Conservation (phyloP, 2,797 vertebrate species). For the Hydrophis major region DNA sequence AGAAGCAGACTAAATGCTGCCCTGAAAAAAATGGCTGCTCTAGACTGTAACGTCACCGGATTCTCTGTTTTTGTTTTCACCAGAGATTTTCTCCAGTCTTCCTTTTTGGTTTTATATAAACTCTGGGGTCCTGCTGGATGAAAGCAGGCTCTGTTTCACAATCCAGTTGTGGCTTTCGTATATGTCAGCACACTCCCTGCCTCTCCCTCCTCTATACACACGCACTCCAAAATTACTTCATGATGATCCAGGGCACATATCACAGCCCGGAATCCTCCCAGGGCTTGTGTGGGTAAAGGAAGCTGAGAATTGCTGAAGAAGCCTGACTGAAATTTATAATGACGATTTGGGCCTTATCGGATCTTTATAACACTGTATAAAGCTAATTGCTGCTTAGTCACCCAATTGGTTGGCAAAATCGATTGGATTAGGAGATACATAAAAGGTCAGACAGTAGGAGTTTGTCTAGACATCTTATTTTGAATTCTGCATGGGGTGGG, state of each 20-base stretch:
- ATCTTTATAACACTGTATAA: slow-evolving; percentile 70
- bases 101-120: slow-evolving; percentile 54
- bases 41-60: slow-evolving; percentile 16
- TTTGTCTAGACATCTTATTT: slow-evolving; percentile 80
- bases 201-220: slow-evolving; percentile 8
- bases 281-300: slow-evolving; percentile 63
- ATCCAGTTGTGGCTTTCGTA: slow-evolving; percentile 66
- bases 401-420: slow-evolving; percentile 72
- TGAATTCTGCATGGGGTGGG: slow-evolving; percentile 59
- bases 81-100: slow-evolving; percentile 59
- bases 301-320: slow-evolving; percentile 63
- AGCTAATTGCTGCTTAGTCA: slow-evolving; percentile 77
- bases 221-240: slow-evolving; percentile 67
- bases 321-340: slow-evolving; percentile 75
- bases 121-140: slow-evolving; percentile 61
- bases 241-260: slow-evolving; percentile 69
- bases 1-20: neutral
- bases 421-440: slow-evolving; percentile 72
- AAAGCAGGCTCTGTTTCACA: slow-evolving; percentile 64
- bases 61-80: slow-evolving; percentile 54
- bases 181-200: slow-evolving; percentile 58
- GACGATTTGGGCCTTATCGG: slow-evolving; percentile 72
- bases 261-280: slow-evolving; percentile 67
- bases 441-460: slow-evolving; percentile 81
- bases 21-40: slow-evolving; percentile 9